Conservation (phyloP, 2,797 vertebrate genomes). For the Crocidura indochinensis region DNA sequence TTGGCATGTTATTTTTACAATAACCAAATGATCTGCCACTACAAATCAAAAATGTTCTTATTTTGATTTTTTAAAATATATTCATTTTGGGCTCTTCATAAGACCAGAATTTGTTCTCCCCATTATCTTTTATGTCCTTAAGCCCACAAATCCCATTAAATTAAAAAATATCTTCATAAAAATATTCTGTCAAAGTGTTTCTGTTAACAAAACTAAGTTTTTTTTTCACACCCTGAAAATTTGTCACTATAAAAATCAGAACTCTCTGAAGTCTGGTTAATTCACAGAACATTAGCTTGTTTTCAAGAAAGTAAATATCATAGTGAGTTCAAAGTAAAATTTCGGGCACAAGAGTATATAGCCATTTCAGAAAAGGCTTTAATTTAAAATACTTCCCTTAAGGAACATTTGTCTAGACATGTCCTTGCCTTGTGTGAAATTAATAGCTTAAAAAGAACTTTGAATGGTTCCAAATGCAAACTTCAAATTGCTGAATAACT, state of each 20-base stretch:
- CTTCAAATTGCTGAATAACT: constrained; percentile 82
- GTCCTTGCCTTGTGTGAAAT: constrained; percentile 78
- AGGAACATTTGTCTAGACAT: constrained; percentile 84
- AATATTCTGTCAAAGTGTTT: constrained; percentile 66
- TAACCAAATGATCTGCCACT: constrained; percentile 43
- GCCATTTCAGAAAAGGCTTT: constrained; percentile 73
- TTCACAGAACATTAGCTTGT: constrained; percentile 69
- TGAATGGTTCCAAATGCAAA: constrained; percentile 77
- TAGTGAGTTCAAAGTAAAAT: constrained; percentile 77
- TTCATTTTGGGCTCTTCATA: constrained; percentile 41
- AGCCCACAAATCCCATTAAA: constrained; percentile 55
- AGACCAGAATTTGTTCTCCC: constrained; percentile 39
- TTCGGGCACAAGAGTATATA: constrained; percentile 38
- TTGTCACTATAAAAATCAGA: constrained; percentile 66
- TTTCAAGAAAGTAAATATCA: constrained; percentile 77
- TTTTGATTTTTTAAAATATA: constrained; percentile 55
- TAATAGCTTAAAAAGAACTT: constrained; percentile 78
- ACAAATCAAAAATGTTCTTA: constrained; percentile 48
- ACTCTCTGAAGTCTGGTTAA: constrained; percentile 76
- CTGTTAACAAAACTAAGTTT: constrained; percentile 58
- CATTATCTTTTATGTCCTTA: constrained; percentile 32
- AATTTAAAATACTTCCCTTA: constrained; percentile 81
- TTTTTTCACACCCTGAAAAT: constrained; percentile 68
- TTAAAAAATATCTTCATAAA: constrained; percentile 31
- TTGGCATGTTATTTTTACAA: constrained; percentile 54